Base-by-base conservation (phyloP, 2,113 vertebrate genomes). In the Silurus asotus region DNA sequence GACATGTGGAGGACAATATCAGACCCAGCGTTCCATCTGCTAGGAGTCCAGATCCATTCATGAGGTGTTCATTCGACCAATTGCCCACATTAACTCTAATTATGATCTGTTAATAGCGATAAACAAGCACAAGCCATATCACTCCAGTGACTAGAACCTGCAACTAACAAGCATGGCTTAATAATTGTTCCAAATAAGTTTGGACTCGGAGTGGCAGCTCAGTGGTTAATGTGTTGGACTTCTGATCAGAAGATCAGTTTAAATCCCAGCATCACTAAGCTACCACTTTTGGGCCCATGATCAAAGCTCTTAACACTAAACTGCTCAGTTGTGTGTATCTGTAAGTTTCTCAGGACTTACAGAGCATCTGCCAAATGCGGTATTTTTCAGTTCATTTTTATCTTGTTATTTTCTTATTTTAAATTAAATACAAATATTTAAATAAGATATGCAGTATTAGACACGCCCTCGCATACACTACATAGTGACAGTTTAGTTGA, bases 1-100 rank as follows among this genome's bases (percentile, higher is more conserved):
- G 72, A 86, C 56, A 55, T 81, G n/a, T 86, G 84, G 84, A 69
- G 77, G 84, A 72, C n/a, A 51, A 81, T 86, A 49, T 86, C 84
- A 28, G 65, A 86, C 55, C 84, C 84, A 51, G 55, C 84, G 5
- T 81, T 86, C 65, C 84, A 86, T 49, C 37, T 86, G 23, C 64
- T 51, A 1, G 77, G 45, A 72, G 37, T 51, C 13, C 61, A 15
- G 65, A 51, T 69, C 55, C 14, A 72, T 81, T n/a, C 77, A 14
- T 86, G 53, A 87, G 58, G 9, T 48, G 3, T 6, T 20, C 37
- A 48, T 17, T 37, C 25, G 20, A 53, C 48, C 9, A 14, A n/a
- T 51, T 6, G 49, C 49, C 51, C 5, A 14, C 9, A 20, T 51
- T 74, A 23, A 19, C 74, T 55, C 11, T 20, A 49, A 74, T 6